These are phyloP conservation scores for Orchestes rusci DNA, from an alignment of 2,888 invertebrate species.

Conservation along the genomic window DNA sequence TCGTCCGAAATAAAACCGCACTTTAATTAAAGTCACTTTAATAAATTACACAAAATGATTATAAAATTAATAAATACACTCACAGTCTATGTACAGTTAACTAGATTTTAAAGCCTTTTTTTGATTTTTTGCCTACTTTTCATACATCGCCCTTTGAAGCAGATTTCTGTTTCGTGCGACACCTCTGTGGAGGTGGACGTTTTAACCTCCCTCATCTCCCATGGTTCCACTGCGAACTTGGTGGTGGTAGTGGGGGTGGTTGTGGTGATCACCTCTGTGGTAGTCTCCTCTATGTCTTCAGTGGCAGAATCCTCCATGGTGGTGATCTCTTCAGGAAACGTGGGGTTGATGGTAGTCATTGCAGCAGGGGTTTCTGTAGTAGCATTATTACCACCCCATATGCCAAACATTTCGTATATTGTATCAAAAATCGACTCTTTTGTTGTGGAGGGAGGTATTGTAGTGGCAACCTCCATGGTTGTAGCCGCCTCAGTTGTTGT, in stretches of 20 bases:
- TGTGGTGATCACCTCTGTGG: slow-evolving; percentile 4
- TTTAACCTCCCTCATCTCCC: slow-evolving; percentile 53
- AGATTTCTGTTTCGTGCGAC: slow-evolving; percentile 82
- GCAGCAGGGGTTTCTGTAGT: slow-evolving; percentile 5
- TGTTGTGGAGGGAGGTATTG: slow-evolving; percentile 17
- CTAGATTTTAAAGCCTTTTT: slow-evolving; percentile 4
- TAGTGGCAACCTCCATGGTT: too few species aligned
- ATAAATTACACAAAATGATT: background rate
- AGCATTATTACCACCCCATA: slow-evolving; percentile 4
- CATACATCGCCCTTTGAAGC: slow-evolving; percentile 77
- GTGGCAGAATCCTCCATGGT: slow-evolving; percentile 27
- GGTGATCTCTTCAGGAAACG: slow-evolving; percentile 35
- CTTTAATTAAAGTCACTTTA: too few species aligned
- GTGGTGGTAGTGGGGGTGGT: slow-evolving; percentile 9
- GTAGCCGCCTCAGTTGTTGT: background rate
- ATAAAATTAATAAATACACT: slow-evolving; percentile 9
- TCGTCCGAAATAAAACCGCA: too few species aligned
- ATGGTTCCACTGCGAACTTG: slow-evolving; percentile 39
- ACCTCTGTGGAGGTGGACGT: slow-evolving; percentile 78
- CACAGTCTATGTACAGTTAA: slow-evolving; percentile 14
- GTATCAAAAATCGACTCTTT: slow-evolving; percentile 36
- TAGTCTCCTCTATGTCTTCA: slow-evolving; percentile 24
- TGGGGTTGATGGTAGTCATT: slow-evolving; percentile 30
- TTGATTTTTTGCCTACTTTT: slow-evolving; percentile 47
- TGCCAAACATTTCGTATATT: slow-evolving; percentile 41